These are phyloP conservation scores for Colletes gigas DNA, from an alignment of 1,140 invertebrate genomes.

Conservation along the genomic window DNA sequence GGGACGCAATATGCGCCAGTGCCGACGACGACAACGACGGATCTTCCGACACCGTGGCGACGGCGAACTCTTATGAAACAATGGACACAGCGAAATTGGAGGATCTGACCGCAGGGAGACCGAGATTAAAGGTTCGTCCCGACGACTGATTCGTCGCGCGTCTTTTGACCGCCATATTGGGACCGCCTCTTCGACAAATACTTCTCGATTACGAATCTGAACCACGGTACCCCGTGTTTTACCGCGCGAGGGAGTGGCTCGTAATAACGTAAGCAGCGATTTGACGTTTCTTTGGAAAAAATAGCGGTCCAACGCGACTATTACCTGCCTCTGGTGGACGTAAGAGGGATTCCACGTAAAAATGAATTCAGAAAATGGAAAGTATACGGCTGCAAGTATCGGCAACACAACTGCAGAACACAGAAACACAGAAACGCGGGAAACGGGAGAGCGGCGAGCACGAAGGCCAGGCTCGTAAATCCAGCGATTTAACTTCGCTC, in stretches of 20 bases:
- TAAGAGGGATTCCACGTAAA: no score
- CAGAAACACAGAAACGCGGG: not conserved
- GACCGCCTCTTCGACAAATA: no score
- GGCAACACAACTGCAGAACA: not conserved
- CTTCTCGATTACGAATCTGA: no score
- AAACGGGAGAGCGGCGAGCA: slow-evolving; percentile 23
- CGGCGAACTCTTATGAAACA: slow-evolving; percentile 38
- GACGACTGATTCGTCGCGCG: slow-evolving; percentile 20
- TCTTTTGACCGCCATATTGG: not conserved
- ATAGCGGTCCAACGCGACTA: no score
- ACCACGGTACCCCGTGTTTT: no score
- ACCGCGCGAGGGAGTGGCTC: no score
- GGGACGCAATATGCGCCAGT: slow-evolving; percentile 49
- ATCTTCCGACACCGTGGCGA: slow-evolving; percentile 29
- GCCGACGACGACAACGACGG: slow-evolving; percentile 5
- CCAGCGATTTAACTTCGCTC: slow-evolving; percentile 56
- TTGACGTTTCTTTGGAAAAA: no score
- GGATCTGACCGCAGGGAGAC: not conserved
- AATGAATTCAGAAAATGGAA: no score
- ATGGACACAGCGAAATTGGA: slow-evolving; percentile 31
- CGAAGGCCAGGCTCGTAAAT: slow-evolving; percentile 46
- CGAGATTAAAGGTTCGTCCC: slow-evolving; percentile 40
- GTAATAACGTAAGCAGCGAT: no score
- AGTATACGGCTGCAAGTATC: not conserved
- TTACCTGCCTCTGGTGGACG: no score